These are phyloP conservation scores for Rutpela maculata DNA, from an alignment of 2,888 invertebrate species.

Conservation along the genomic window DNA sequence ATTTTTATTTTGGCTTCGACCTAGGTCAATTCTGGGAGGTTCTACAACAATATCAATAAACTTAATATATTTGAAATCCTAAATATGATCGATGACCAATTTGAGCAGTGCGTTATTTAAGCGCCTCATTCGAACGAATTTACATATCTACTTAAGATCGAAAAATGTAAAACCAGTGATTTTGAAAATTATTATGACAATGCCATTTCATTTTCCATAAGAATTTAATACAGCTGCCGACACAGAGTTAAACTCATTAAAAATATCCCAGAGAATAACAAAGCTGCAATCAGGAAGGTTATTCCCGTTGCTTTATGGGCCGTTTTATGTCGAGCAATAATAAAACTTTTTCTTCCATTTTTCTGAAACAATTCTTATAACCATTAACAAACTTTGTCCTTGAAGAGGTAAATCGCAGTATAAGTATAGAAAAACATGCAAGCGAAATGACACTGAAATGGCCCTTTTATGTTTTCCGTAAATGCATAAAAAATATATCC, in stretches of 20 bases:
- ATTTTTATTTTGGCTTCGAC: too few species aligned
- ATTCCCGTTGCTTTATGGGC: neutral
- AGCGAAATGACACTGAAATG: slow-evolving; percentile 1
- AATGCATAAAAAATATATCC: neutral
- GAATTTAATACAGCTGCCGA: neutral
- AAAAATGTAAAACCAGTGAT: too few species aligned
- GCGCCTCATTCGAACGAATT: too few species aligned
- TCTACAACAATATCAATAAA: too few species aligned
- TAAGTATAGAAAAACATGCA: neutral
- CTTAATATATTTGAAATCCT: too few species aligned
- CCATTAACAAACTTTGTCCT: slow-evolving; percentile 4
- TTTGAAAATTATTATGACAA: neutral
- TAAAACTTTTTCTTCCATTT: neutral
- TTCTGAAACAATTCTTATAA: neutral
- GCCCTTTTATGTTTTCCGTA: neutral
- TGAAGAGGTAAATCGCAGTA: neutral
- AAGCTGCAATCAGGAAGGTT: neutral
- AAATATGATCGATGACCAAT: too few species aligned
- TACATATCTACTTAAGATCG: too few species aligned
- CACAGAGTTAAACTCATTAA: neutral
- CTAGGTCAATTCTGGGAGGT: too few species aligned
- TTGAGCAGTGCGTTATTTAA: too few species aligned
- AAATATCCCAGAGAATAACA: neutral
- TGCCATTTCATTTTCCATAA: neutral
- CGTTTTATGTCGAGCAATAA: neutral